Conservation (phyloP, 2,797 vertebrate species). For the Chloroceryle amazona region DNA sequence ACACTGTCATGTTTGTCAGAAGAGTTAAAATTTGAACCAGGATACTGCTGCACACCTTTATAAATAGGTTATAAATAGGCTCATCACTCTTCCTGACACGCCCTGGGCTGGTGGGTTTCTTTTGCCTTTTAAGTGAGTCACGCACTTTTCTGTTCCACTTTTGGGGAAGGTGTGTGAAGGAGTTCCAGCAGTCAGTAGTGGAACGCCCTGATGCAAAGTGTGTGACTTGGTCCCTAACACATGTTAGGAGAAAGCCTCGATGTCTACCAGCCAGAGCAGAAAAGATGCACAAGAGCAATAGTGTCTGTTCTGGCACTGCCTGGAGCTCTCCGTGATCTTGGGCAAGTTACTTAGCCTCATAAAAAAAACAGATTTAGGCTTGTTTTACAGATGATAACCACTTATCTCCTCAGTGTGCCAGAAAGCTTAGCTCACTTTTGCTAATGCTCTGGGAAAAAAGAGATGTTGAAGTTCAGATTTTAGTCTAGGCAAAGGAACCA, state of each 20-base stretch:
- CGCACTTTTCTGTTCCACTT: not conserved
- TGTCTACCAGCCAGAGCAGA: not conserved
- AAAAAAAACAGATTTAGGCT: not conserved
- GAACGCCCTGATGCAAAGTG: not conserved
- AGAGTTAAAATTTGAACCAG: not conserved
- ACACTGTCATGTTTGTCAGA: not conserved
- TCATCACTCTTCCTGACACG: not conserved
- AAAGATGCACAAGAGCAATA: not conserved
- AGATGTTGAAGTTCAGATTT: not conserved
- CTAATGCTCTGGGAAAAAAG: not conserved
- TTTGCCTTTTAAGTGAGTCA: not conserved
- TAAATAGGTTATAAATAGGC: not conserved
- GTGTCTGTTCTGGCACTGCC: not conserved
- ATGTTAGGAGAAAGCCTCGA: accelerated
- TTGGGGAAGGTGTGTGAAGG: not conserved
- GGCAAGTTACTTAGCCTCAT: not conserved
- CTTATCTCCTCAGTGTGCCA: not conserved
- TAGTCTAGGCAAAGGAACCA: not conserved
- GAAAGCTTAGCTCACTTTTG: slow-evolving; percentile 13
- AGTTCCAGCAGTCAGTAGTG: accelerated
- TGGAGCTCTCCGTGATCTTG: not conserved
- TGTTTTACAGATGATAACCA: slow-evolving; percentile 3
- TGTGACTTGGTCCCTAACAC: not conserved
- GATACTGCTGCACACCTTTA: not conserved
- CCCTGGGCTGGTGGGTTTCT: not conserved